Evolutionary conservation across 92 coral and sea anemone species (phyloP).

Genomic region (Epizoanthus scotinus): DNA sequence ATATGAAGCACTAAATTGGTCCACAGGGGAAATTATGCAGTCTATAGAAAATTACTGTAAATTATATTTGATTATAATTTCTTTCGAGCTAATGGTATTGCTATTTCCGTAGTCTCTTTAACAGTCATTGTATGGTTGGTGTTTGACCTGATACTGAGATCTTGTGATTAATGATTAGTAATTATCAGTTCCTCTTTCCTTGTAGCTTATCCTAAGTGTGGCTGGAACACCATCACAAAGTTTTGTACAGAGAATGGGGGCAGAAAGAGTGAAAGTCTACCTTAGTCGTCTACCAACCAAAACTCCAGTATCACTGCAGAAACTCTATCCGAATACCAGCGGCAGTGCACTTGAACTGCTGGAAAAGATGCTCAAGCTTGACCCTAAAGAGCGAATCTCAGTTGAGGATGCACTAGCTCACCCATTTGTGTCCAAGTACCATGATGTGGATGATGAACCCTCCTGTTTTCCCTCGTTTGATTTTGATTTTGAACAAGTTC

Average conservation of each 20-base stretch:
- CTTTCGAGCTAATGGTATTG: not conserved
- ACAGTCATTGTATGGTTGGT: not conserved
- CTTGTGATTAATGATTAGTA: not conserved
- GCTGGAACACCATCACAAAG: conserved; percentile 93
- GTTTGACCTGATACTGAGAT: not conserved
- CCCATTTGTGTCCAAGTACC: conserved; percentile 77
- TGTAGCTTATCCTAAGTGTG: conserved; percentile 91
- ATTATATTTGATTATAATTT: no score
- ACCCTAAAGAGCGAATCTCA: conserved; percentile 80
- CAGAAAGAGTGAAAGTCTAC: conserved; percentile 93
- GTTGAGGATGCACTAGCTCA: conserved; percentile 87
- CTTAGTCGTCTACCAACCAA: conserved; percentile 85
- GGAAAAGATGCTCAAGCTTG: conserved; percentile 83
- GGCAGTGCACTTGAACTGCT: conserved; percentile 77
- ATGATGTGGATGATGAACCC: conserved; percentile 93
- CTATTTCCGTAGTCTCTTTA: no score
- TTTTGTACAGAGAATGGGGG: conserved; percentile 93
- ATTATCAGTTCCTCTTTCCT: not conserved
- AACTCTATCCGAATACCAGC: conserved; percentile 77
- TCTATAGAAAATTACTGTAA: no score
- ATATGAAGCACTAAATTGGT: no score
- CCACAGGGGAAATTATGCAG: no score
- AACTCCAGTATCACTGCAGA: conserved; percentile 74
- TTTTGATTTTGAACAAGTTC: conserved; percentile 85
- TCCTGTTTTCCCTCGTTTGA: conserved; percentile 83